Base-by-base conservation (phyloP, 2,888 invertebrate species). In the Dolichopus griseipennis region DNA sequence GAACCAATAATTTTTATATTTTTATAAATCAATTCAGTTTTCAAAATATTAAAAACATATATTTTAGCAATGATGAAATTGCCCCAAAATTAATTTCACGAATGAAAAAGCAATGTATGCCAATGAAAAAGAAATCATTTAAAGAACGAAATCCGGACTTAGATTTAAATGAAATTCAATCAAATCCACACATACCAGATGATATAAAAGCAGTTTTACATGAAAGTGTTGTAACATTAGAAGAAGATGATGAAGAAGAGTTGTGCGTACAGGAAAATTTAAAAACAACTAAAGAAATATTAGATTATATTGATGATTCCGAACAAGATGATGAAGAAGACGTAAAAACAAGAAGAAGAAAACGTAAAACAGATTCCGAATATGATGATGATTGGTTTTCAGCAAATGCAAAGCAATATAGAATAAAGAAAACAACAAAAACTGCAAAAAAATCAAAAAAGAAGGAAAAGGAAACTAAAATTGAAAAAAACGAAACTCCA, bases 81-180 rank as follows among this genome's bases (percentile, higher is more conserved):
- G 74, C 74, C 69, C 67, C 74, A 70, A 73, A 74, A 68, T 73
- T 76, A 72, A 70, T 76, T 66, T 73, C 76, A 71, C 78, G 80
- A 77, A 79, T 81, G 80, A 81, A 80, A 71, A 81, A 81, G 73
- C 79, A 80, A 71, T 81, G 81, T 63, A 81, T 79, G 74, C 78
- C 80, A 41, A 77, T 77, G 68, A 79, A 79, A 74, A 78, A 79
- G 67, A 81, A 81, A 75, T 78, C 80, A 52, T 82, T 82, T 64
- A 81, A 80, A 70, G 81, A 82, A 70, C 78, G 82, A 20, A 82
- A 82, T 76, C 82, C 82, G 5, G 82, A 82, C 71, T 75, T 82
- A 69, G 80, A 82, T 72, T 74, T 82, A 72, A 79, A 81, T 71
- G 81, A 81, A 74, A 81, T 82, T 69, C 78, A 79, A 71, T 77